Base-by-base conservation (phyloP, 2,113 vertebrate genomes). In the Anhinga anhinga region DNA sequence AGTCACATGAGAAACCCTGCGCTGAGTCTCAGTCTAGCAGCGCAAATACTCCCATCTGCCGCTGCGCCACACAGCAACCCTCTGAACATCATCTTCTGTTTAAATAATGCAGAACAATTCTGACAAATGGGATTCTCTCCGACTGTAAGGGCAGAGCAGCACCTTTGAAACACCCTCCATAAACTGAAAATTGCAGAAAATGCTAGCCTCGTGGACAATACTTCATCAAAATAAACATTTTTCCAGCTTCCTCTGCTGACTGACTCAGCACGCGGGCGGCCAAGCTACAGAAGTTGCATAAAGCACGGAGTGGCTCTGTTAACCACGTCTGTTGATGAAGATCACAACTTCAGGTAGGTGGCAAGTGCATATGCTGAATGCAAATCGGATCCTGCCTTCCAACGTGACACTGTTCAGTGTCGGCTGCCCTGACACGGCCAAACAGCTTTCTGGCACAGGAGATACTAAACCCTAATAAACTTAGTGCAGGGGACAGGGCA, bases 191-290 rank as follows among this genome's bases (percentile, higher is more conserved):
- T 3, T 20, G 74, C 95, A 90, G 82, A 30, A 88, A 61, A 93
- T 4, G 29, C 16, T 85, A 72, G 79, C 73, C 89, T 84, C 55
- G 58, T 88, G 70, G 77, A 36, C 56, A 96, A 67, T 10, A 61
- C 86, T 93, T 93, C 97, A 96, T 89, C 93, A 82, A 93, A 95
- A 81, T 18, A 62, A 84, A 25, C 82, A 79, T 76, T 74, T 89
- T 70, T 56, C 74, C 93, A 93, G 96, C 86, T 84, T 76, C 88
- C 96, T 56, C 58, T 80, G 93, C 86, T 95, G 95, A 96, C 96
- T 97, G 96, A 98, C 78, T 97, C 97, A 97, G 97, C 97, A 94
- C 67, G 0, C 88, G 83, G 91, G 78, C 15, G 1, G 82, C 93
- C 86, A 88, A 91, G 90, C 84, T 53, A 40, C 63, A 94, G 42